Percentiles rank a stretch among this genome's conserved stretches.
Conservation (phyloP, 1,140 invertebrate genomes). For the Procambarus virginalis region DNA sequence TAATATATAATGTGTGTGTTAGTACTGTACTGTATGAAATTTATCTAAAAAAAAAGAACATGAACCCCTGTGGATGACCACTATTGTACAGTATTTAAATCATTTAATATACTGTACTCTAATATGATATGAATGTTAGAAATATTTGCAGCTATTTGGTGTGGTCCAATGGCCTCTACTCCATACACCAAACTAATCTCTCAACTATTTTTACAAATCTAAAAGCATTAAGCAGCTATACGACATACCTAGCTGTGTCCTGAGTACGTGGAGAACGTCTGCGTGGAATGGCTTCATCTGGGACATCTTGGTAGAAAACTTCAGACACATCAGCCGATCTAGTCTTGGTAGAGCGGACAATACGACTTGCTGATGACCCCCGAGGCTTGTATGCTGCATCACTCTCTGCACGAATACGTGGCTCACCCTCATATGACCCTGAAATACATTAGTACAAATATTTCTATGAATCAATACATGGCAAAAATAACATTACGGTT, state of each 20-base stretch:
- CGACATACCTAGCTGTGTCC: slow-evolving; percentile 49
- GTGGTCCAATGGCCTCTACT: background rate
- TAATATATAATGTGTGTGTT: no score
- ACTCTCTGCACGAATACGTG: slow-evolving; percentile 50
- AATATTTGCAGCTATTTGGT: background rate
- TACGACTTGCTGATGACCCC: slow-evolving; percentile 55
- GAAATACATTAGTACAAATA: background rate
- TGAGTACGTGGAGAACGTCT: slow-evolving; percentile 50
- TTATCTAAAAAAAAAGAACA: no score
- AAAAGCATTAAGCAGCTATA: background rate
- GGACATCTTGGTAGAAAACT: slow-evolving; percentile 32
- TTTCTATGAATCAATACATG: background rate
- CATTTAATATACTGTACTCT: no score
- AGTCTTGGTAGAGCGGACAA: slow-evolving; percentile 47
- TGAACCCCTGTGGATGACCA: no score
- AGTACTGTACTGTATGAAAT: no score
- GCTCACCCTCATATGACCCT: slow-evolving; percentile 48
- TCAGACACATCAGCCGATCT: slow-evolving; percentile 58
- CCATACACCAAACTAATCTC: background rate
- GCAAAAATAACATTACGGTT: no score
- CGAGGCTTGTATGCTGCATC: slow-evolving; percentile 56
- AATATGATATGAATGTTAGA: no score
- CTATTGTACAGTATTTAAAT: no score
- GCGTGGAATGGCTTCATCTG: slow-evolving; percentile 28
- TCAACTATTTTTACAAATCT: background rate